A percentile compares a stretch with the other conserved stretches of the same genome.
phyloP scores from a whole-genome alignment of 2,888 invertebrate genomes.

The Apocheima hispidaria region DNA sequence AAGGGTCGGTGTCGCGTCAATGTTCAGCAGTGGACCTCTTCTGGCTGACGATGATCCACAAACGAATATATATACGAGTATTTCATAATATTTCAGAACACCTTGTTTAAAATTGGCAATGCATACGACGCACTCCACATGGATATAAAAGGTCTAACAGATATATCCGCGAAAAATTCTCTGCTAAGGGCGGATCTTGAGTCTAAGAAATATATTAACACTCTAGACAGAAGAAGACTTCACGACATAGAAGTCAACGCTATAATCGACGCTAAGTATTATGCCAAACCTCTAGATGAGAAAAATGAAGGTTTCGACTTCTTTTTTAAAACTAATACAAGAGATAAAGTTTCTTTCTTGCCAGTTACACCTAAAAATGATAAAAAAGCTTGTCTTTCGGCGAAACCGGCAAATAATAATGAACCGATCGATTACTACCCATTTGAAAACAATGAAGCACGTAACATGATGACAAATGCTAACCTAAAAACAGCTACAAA shows the following conservation, averaged over 20 bases:
- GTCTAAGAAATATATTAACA: conserved; percentile 19
- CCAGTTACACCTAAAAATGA: neutral
- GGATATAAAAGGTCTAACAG: conserved; percentile 56
- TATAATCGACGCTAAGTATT: conserved; percentile 20
- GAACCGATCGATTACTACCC: neutral
- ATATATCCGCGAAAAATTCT: conserved; percentile 17
- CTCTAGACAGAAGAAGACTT: conserved; percentile 35
- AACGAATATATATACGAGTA: no score
- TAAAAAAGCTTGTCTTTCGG: neutral
- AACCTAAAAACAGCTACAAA: neutral
- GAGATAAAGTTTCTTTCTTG: neutral
- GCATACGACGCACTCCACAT: conserved; percentile 65
- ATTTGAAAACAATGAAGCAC: conserved; percentile 1
- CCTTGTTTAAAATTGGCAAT: conserved; percentile 59
- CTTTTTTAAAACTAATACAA: neutral
- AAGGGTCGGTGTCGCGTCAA: no score
- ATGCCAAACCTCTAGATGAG: neutral
- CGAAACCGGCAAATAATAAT: neutral
- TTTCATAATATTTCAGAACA: conserved; percentile 61
- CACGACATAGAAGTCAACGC: conserved; percentile 47
- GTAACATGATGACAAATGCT: neutral
- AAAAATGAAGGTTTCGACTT: neutral
- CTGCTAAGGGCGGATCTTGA: neutral
- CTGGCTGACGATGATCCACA: no score
- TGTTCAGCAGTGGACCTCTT: no score